Base-by-base conservation (phyloP, 2,888 invertebrate genomes). In the Diloba caeruleocephala region DNA sequence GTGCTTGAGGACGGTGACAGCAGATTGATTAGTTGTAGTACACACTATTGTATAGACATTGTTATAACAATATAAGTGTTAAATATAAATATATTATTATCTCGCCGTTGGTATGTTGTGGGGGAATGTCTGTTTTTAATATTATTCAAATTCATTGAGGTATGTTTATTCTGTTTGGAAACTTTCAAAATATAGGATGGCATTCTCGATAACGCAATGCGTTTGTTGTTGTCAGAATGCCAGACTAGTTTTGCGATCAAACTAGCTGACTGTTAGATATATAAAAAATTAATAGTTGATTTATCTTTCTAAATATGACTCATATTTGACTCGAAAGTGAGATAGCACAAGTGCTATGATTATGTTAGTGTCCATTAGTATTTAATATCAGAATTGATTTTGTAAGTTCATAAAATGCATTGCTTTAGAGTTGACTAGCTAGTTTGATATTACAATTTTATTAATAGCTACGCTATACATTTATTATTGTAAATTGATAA, bases 91-190 rank as follows among this genome's bases (percentile, higher is more conserved):
- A 71, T 71, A 71, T 88, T 86, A 88, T 87, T 85, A 81, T 85
- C 81, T 79, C 76, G 78, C 84, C 72, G 83, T 87, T 87, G 82
- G 82, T 80, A 79, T 82, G 79, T 82, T 78, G 74, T 69, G 72
- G 71, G n/a, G 68, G 62, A 78, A 80, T 81, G 79, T 75, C 82
- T 88, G 88, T 92, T 92, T 91, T 91, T 92, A 91, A 91, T 92
- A 87, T 92, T 91, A 92, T 92, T 87, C 78, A 74, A 83, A 85
- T 78, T 81, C 81, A 73, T 79, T 78, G 79, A 78, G 68, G 76
- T 78, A 71, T 59, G 69, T 74, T 72, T 63, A 75, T 72, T 77
- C 72, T 72, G 70, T 76, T 77, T 64, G 52, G 45, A 59, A 56
- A 14, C 50, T 50, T 51, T 29, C 33, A 29, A 39, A 55, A 42